Evolutionary conservation across 2,797 vertebrate genomes (phyloP), one percentile per base, ranked within the genome.

Genomic region (Coracias cyanogaster): DNA sequence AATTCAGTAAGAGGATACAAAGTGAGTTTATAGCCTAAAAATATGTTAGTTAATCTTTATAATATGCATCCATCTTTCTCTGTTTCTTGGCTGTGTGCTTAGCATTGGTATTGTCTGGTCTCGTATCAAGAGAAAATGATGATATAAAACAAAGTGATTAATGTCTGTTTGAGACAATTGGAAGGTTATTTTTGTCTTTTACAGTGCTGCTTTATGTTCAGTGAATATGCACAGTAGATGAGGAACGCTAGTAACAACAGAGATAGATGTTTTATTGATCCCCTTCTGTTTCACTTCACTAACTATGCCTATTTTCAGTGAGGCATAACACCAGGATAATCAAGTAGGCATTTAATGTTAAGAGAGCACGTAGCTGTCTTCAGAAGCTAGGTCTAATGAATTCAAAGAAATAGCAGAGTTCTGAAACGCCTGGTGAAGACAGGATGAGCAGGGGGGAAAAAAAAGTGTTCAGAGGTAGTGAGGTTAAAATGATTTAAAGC

Each of bases 201-300:
- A 25, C 37, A 15, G 33, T 4, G 15, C 82, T 89, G 31, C 31
- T 95, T 81, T 92, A n/a, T 24, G 28, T 49, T n/a, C 33, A 26
- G 61, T 10, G 3, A 49, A 17, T 26, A 15, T 52, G 72, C 71
- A 43, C 25, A 14, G 73, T n/a, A 15, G 14, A 33, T 28, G 65
- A 87, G 57, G 13, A 51, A n/a, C 45, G 55, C 41, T 16, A 3
- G 76, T 89, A 78, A 71, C 54, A 90, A 21, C 72, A 51, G 64
- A 89, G 67, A 37, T 48, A 80, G 66, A 41, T 80, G 71, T 82
- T 91, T 52, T 81, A 97, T 96, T 92, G 91, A 94, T 96, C 82
- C 82, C 67, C 67, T 77, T 35, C 86, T 3, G 5, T 92, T 95
- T 74, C 57, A 57, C 71, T 77, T 87, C 67, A 80, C 82, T 87